Conservation (phyloP, 1,140 invertebrate species). For the Drosophila trapezifrons region DNA sequence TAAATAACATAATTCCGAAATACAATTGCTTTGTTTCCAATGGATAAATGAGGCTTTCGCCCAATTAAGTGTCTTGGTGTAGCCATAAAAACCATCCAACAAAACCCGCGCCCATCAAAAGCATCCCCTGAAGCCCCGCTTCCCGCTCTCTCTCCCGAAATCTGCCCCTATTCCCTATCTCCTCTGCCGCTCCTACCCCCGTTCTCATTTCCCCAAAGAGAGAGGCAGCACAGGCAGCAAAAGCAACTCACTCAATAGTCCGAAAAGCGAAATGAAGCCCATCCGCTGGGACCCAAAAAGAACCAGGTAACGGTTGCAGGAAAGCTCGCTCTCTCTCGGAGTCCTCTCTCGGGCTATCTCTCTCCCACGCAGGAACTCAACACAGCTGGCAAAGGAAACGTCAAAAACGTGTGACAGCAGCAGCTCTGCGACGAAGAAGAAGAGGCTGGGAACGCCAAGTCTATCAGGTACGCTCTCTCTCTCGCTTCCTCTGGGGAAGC, state of each 20-base stretch:
- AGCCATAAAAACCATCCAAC: constrained; percentile 64
- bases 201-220: constrained; percentile 1
- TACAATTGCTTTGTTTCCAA: constrained; percentile 14
- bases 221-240: constrained; percentile 18
- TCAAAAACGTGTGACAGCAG: constrained; percentile 74
- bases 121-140: constrained; percentile 8
- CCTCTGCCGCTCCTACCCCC: not conserved
- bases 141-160: not conserved
- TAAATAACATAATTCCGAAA: constrained; percentile 5
- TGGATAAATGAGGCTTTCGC: constrained; percentile 22
- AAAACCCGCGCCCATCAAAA: constrained; percentile 58
- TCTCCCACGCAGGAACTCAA: constrained; percentile 64
- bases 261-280: constrained; percentile 52
- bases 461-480: constrained; percentile 59
- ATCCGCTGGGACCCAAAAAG: constrained; percentile 37
- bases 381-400: constrained; percentile 70
- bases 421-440: constrained; percentile 31
- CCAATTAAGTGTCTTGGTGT: constrained; percentile 64
- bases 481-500: constrained; percentile 46
- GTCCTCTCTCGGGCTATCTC: constrained; percentile 9
- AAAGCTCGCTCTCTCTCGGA: constrained; percentile 14
- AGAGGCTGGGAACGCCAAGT: constrained; percentile 43
- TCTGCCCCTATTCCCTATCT: constrained; percentile 1
- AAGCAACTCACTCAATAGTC: constrained; percentile 73
- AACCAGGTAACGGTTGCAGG: constrained; percentile 61